Conservation (phyloP, 2,888 invertebrate species). For the Apantesis nais region DNA sequence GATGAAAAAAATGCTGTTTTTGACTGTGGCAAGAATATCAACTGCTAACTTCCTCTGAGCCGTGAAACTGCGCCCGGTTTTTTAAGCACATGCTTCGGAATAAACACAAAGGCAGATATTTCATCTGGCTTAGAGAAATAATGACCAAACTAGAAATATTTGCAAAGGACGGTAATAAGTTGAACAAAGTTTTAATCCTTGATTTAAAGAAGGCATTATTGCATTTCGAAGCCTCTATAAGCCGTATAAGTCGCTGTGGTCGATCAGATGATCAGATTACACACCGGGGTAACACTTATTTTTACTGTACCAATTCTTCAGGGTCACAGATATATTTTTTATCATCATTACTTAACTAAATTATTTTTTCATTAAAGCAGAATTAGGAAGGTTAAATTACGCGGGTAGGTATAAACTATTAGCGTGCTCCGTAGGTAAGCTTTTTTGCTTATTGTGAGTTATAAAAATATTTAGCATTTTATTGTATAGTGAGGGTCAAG, state of each 20-base stretch:
- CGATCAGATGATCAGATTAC: neutral
- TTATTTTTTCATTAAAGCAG: too few relatives aligned
- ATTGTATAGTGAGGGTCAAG: too few relatives aligned
- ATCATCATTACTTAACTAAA: neutral
- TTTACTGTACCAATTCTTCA: neutral
- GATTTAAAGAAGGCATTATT: neutral
- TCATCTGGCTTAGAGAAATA: neutral
- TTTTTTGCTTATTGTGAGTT: neutral
- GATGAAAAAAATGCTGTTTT: too few relatives aligned
- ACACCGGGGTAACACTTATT: neutral
- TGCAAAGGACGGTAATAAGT: neutral
- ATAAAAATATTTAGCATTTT: neutral
- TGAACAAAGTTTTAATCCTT: neutral
- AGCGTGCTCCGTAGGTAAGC: neutral
- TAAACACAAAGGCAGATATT: neutral
- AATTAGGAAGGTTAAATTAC: too few relatives aligned
- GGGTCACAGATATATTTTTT: neutral
- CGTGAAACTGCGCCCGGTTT: too few relatives aligned
- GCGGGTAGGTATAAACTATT: too few relatives aligned
- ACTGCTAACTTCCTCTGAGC: too few relatives aligned
- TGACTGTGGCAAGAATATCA: too few relatives aligned
- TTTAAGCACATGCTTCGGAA: neutral
- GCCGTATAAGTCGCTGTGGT: neutral
- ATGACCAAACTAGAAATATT: neutral
- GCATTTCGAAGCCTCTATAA: neutral